Base-by-base conservation (phyloP, 30 jellyfish, hydroid and myxozoan species). In the Sanderia malayensis region DNA sequence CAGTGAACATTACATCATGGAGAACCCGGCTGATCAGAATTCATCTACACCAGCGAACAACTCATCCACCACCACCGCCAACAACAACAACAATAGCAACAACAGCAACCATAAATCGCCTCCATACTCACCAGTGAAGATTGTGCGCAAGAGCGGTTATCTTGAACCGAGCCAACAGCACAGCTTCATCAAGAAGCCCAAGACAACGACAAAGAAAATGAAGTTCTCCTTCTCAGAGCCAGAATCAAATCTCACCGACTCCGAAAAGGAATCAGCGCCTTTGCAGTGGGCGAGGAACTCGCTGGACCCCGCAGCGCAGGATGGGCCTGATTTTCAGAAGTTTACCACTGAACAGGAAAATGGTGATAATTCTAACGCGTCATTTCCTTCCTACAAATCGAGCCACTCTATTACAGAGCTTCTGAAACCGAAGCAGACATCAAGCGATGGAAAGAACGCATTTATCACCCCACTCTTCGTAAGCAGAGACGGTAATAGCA, bases 341-440 rank as follows among this genome's bases (percentile, higher is more conserved):
- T 30, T 24, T 44, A 71, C 23, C 60, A 72, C 24, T 57, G 46
- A 33, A 13, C 32, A 73, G 19, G 7, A 4, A 23, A 49, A 70
- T 46, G 80, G 62, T 10, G 29, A 73, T 8, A 65, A 62, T 21
- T 52, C n/a, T 3, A 58, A 25, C 6, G 52, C 52, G 52, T 37
- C 52, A 37, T 37, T 13, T 22, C 24, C 34, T 57, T 41, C 49
- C 32, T 46, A 68, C 23, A 74, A 66, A 34, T 73, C 87, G 27
- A 71, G 53, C 46, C 96, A 86, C 46, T 88, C 94, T 13, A 88
- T 88, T 31, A 53, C 95, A 9, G 92, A 88, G 37, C 55, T 88
- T 44, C 86, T 88, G 20, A 71, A 78, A 37, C 83, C 83, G 68
- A 94, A 88, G n/a, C 75, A 57, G 8, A 61, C 44, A 26, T n/a